Percentiles rank a stretch among this genome's conserved stretches.
Evolutionary conservation across 1,140 invertebrate species (phyloP).

Genomic region (Hyphantria cunea): DNA sequence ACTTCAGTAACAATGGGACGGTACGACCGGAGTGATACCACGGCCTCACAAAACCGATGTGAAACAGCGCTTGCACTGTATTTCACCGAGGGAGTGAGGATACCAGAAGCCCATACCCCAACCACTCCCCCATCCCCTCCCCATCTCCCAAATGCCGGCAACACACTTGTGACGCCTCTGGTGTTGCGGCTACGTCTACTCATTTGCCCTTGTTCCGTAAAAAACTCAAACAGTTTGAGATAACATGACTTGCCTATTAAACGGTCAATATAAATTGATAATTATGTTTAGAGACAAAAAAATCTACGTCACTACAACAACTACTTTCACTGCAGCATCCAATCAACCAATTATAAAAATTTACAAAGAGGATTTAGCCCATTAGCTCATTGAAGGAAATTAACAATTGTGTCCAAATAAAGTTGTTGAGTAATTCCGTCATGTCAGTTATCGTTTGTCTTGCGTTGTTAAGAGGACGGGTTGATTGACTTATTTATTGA

Average conservation of each 20-base stretch:
- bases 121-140: too few species aligned
- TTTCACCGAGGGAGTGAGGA: too few species aligned
- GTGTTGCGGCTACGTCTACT: too few species aligned
- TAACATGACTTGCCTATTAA: conserved; percentile 1
- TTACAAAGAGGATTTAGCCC: conserved; percentile 65
- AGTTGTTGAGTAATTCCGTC: conserved; percentile 65
- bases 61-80: too few species aligned
- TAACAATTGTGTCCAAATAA: conserved; percentile 73
- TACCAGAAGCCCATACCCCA: too few species aligned
- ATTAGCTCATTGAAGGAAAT: conserved; percentile 72
- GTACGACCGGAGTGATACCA: too few species aligned
- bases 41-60: too few species aligned
- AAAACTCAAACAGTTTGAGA: not conserved
- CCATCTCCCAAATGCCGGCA: too few species aligned
- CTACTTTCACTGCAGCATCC: conserved; percentile 32
- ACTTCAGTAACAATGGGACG: too few species aligned
- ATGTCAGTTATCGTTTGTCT: conserved; percentile 72
- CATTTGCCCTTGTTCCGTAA: too few species aligned
- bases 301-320: conserved; percentile 9
- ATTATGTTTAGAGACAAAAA: conserved; percentile 22
- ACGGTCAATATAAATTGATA: not conserved
- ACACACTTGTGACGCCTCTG: too few species aligned
- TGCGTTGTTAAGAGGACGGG: conserved; percentile 24
- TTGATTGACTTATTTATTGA: conserved; percentile 41
- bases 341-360: conserved; percentile 74